Evolutionary conservation across 2,888 invertebrate genomes (phyloP).

Genomic region (Blastobasis adustella): DNA sequence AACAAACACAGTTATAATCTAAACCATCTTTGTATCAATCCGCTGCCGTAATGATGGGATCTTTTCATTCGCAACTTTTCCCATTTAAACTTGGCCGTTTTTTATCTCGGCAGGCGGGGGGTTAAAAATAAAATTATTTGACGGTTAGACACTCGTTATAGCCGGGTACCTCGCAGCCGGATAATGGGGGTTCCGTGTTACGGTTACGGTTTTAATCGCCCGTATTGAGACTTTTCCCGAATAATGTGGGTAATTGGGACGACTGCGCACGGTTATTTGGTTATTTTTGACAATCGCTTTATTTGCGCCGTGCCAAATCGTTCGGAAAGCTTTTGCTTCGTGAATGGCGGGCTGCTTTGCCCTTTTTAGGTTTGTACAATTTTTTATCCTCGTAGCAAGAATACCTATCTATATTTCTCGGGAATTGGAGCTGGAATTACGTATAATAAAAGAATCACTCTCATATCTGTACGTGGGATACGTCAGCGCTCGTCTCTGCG

Average conservation of each 20-base stretch:
- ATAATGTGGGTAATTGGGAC: slow-evolving; percentile 26
- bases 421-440: no score
- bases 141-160: slow-evolving; percentile 18
- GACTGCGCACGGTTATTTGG: slow-evolving; percentile 27
- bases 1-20: neutral
- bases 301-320: no score
- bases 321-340: no score
- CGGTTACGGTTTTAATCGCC: slow-evolving; percentile 25
- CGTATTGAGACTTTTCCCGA: slow-evolving; percentile 19
- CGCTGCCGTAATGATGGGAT: slow-evolving; percentile 11
- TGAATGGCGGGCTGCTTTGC: no score
- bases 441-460: no score
- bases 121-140: slow-evolving; percentile 29
- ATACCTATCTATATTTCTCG: no score
- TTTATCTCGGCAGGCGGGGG: slow-evolving; percentile 14
- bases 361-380: no score
- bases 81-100: slow-evolving; percentile 23
- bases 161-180: slow-evolving; percentile 7
- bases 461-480: no score
- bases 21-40: slow-evolving; percentile 17
- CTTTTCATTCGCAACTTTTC: slow-evolving; percentile 19
- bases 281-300: slow-evolving; percentile 11
- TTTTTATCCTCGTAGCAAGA: no score
- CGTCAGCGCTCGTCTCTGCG: no score
- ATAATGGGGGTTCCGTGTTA: slow-evolving; percentile 35